Evolutionary conservation across 2,797 vertebrate genomes (phyloP).

Genomic region (Sebastes melanostomus): DNA sequence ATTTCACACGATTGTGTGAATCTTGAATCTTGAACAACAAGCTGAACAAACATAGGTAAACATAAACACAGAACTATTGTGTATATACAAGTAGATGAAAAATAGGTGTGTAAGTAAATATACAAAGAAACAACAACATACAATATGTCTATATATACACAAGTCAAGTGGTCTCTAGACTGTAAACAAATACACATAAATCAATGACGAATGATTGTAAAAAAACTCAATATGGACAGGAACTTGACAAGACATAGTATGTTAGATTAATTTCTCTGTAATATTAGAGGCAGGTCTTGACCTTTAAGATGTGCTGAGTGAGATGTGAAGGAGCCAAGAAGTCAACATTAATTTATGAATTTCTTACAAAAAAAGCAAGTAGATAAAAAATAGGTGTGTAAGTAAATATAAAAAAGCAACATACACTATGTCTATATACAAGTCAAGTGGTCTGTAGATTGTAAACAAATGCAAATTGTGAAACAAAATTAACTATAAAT

Average conservation of each 20-base stretch:
- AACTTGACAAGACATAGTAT: neutral
- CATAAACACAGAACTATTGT: neutral
- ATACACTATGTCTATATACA: too few species aligned
- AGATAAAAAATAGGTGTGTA: too few species aligned
- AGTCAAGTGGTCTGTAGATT: neutral
- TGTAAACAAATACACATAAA: neutral
- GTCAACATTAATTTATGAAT: too few species aligned
- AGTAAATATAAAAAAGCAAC: too few species aligned
- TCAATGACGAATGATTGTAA: neutral
- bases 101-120: neutral
- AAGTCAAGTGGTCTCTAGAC: neutral
- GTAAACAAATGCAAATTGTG: neutral
- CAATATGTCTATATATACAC: too few species aligned
- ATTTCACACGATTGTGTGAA: too few species aligned
- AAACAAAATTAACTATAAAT: neutral
- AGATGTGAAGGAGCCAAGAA: too few species aligned
- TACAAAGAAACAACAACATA: neutral
- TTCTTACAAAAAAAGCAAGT: too few species aligned
- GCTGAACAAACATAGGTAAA: neutral
- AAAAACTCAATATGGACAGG: neutral
- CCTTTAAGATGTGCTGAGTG: too few species aligned
- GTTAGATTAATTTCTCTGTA: neutral
- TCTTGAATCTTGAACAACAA: neutral
- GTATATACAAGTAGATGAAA: neutral
- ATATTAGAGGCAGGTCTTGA: slow-evolving; percentile 17